phyloP scores from a whole-genome alignment of 2,888 invertebrate species.

The Eilema sororculum region DNA sequence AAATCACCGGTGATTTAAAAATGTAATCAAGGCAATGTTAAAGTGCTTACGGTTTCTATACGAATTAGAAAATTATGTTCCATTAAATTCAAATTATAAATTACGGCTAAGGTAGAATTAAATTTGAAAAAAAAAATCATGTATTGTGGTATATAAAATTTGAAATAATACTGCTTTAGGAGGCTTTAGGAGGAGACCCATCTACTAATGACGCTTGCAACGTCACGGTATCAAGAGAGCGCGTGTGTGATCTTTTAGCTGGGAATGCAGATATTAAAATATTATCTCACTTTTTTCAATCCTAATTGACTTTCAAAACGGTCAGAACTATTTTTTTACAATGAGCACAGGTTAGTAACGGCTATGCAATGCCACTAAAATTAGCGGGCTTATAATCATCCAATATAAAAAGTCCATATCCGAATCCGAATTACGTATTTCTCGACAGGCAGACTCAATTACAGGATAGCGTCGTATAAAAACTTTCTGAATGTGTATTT shows the following conservation, averaged over 20 bases:
- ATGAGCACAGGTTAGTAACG: neutral
- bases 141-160: no score
- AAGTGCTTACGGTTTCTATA: neutral
- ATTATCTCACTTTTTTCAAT: no score
- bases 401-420: neutral
- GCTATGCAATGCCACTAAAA: neutral
- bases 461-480: constrained; percentile 38
- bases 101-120: neutral
- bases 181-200: no score
- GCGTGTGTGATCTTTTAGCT: no score
- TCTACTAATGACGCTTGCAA: no score
- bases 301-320: no score
- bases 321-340: neutral
- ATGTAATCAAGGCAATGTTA: neutral
- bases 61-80: no score
- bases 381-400: neutral
- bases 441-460: constrained; percentile 12
- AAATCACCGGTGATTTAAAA: neutral
- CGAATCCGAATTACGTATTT: neutral
- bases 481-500: constrained; percentile 69
- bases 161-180: no score
- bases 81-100: no score
- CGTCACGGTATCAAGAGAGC: no score
- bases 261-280: no score
- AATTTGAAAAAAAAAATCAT: no score